A percentile compares a stretch with the other conserved stretches of the same genome.
phyloP scores from a whole-genome alignment of 2,888 invertebrate species.

The Spisula subtruncata region DNA sequence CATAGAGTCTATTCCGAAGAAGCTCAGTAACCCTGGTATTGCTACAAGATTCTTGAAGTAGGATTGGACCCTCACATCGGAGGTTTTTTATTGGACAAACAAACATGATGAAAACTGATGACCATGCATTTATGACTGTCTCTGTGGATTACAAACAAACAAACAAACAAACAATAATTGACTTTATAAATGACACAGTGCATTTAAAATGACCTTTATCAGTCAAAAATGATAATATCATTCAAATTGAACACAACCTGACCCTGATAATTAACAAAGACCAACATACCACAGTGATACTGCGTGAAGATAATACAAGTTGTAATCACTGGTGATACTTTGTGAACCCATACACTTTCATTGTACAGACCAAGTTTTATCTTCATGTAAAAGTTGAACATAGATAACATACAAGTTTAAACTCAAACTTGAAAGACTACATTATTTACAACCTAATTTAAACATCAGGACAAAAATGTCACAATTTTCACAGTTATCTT shows the following conservation, averaged over 20 bases:
- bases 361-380: neutral
- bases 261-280: neutral
- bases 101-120: too few relatives aligned
- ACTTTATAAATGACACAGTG: too few relatives aligned
- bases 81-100: too few relatives aligned
- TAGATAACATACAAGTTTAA: constrained; percentile 9
- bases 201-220: neutral
- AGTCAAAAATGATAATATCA: neutral
- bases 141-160: too few relatives aligned
- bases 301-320: neutral
- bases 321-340: neutral
- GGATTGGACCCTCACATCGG: too few relatives aligned
- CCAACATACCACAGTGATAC: constrained; percentile 9
- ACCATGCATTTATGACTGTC: too few relatives aligned
- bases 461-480: neutral
- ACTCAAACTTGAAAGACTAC: neutral
- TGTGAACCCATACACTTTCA: neutral
- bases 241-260: neutral
- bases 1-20: too few relatives aligned
- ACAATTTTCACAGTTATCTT: neutral
- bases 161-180: too few relatives aligned
- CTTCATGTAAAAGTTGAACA: constrained; percentile 1
- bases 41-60: too few relatives aligned
- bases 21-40: too few relatives aligned
- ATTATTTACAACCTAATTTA: neutral